Evolutionary conservation across 2,888 invertebrate species (phyloP).

Genomic region (Endotricha flammealis): DNA sequence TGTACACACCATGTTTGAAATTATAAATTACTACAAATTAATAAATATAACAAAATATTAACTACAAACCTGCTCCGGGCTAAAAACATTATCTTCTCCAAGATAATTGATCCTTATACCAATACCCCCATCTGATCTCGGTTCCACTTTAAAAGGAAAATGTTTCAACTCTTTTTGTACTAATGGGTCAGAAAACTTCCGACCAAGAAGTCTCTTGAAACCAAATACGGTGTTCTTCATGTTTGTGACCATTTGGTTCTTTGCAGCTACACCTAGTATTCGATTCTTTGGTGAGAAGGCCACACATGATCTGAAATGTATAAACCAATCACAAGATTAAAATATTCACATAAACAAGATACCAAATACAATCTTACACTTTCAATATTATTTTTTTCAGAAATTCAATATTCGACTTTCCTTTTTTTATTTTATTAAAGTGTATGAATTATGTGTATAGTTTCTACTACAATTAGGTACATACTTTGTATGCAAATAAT

Average conservation of each 20-base stretch:
- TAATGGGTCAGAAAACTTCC: conserved; percentile 92
- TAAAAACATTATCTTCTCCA: conserved; percentile 90
- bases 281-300: conserved; percentile 96
- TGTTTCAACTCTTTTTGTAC: conserved; percentile 89
- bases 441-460: too few species aligned
- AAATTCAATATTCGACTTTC: too few species aligned
- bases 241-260: conserved; percentile 97
- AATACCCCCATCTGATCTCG: conserved; percentile 87
- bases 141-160: conserved; percentile 88
- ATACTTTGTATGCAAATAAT: too few species aligned
- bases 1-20: too few species aligned
- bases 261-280: conserved; percentile 96
- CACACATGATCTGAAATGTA: conserved; percentile 89
- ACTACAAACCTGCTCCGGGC: conserved; percentile 86
- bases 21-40: too few species aligned
- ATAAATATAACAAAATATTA: too few species aligned
- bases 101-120: conserved; percentile 94
- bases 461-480: too few species aligned
- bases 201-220: conserved; percentile 95
- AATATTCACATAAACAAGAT: too few species aligned
- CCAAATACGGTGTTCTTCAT: conserved; percentile 97
- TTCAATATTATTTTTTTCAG: too few species aligned
- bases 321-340: too few species aligned
- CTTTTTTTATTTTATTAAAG: too few species aligned
- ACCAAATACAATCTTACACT: too few species aligned